phyloP scores from a whole-genome alignment of 2,113 vertebrate species.

The Caretta caretta region DNA sequence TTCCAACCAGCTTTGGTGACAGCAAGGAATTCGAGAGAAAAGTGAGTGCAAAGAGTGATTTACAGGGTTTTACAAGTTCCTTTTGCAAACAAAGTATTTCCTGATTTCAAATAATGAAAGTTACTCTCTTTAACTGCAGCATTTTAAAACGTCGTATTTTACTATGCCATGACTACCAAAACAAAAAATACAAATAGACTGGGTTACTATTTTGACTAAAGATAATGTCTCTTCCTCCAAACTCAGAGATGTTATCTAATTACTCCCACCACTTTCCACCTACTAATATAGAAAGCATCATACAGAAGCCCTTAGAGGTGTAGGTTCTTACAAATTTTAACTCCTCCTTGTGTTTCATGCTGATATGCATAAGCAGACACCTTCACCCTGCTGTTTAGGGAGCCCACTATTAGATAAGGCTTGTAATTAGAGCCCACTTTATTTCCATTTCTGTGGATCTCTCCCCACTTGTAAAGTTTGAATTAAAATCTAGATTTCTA shows the following conservation, averaged over 20 bases:
- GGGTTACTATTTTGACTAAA: not conserved
- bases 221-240: no score
- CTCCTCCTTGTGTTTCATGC: no score
- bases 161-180: not conserved
- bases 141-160: not conserved
- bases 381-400: accelerated
- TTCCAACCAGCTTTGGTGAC: not conserved
- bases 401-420: not conserved
- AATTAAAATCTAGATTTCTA: accelerated
- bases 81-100: not conserved
- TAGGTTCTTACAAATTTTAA: not conserved
- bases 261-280: not conserved
- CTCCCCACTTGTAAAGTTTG: not conserved
- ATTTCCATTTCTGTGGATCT: not conserved
- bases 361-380: accelerated
- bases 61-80: not conserved
- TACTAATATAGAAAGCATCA: not conserved
- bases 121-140: not conserved
- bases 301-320: no score
- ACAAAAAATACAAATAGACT: not conserved
- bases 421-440: not conserved
- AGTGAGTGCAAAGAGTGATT: not conserved
- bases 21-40: not conserved
- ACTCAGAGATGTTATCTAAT: not conserved
- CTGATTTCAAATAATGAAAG: not conserved